Base-by-base conservation (phyloP, 2,113 vertebrate species). In the Pseudopodoces humilis region DNA sequence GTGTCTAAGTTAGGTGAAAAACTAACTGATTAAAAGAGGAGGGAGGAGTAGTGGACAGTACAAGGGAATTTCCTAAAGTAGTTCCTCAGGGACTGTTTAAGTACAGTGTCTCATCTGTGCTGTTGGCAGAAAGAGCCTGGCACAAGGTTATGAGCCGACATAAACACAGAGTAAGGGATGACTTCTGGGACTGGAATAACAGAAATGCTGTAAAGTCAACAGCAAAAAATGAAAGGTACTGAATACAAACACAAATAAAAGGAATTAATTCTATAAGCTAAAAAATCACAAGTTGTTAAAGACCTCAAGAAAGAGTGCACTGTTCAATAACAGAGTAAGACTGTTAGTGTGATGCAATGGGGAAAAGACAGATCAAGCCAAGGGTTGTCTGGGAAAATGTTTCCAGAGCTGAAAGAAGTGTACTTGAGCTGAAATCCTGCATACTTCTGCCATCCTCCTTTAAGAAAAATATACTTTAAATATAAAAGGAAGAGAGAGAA, bases 21-120 rank as follows among this genome's bases (percentile, higher is more conserved):
- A 64, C 18, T 37, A 72, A 74, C 31, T n/a, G 22, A 37, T 75
- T 67, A 41, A 69, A 81, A 70, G 25, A 10, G 11, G 5, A 24
- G 6, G 1, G 7, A 6, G 8, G 9, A 9, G 3, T 3, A 30
- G 50, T 7, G 17, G n/a, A n/a, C 18, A 55, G 24, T n/a, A 43
- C 52, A 83, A 85, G 35, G 30, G 13, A 88, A 27, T 23, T 68
- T 79, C 21, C 27, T 53, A 47, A 70, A 62, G 41, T 3, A 67
- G 31, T 27, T 76, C 28, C 37, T 53, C 43, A 72, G 64, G 53
- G 33, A 55, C 28, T 59, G 13, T 58, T 67, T 37, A 62, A 83
- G 27, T 35, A 30, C 39, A 56, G 23, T 15, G 22, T 69, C 70
- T 70, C 22, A 59, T 43, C 52, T 63, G 47, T 67, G 72, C 25